These are phyloP conservation scores for Geotrupes spiniger DNA, from an alignment of 2,888 invertebrate species.

Conservation along the genomic window DNA sequence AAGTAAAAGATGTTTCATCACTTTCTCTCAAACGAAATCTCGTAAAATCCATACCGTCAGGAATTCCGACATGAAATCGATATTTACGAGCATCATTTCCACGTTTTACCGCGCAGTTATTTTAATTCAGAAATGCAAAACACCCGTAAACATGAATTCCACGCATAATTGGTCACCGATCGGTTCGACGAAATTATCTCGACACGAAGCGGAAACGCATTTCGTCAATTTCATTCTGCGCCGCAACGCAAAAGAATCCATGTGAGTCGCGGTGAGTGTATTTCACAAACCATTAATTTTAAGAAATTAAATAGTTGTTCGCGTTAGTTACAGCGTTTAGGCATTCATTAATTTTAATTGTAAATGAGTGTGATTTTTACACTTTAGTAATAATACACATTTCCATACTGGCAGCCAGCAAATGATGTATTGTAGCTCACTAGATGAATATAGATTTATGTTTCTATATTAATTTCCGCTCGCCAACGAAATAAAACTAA, in stretches of 20 bases:
- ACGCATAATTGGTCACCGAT: too few species aligned
- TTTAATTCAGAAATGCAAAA: too few species aligned
- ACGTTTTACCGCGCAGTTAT: too few species aligned
- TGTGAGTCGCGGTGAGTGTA: background rate
- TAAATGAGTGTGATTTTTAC: slow-evolving; percentile 7
- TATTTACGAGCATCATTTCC: too few species aligned
- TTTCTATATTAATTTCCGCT: slow-evolving; percentile 4
- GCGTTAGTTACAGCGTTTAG: background rate
- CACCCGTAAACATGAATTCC: too few species aligned
- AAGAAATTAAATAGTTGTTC: slow-evolving; percentile 5
- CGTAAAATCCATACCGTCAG: too few species aligned
- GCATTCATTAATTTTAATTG: slow-evolving; percentile 6
- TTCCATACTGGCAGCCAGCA: background rate
- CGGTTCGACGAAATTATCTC: too few species aligned
- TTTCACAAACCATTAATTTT: slow-evolving; percentile 6
- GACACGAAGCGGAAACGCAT: too few species aligned
- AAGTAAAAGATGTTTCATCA: too few species aligned
- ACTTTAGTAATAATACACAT: background rate
- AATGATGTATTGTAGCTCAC: background rate
- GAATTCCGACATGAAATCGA: too few species aligned
- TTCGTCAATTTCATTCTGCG: background rate
- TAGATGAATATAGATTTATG: slow-evolving; percentile 3
- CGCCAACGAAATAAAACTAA: background rate
- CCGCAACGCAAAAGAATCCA: background rate
- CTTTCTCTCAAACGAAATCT: too few species aligned